Conservation (phyloP, 2,797 vertebrate genomes). For the Nannoperca obscura region DNA sequence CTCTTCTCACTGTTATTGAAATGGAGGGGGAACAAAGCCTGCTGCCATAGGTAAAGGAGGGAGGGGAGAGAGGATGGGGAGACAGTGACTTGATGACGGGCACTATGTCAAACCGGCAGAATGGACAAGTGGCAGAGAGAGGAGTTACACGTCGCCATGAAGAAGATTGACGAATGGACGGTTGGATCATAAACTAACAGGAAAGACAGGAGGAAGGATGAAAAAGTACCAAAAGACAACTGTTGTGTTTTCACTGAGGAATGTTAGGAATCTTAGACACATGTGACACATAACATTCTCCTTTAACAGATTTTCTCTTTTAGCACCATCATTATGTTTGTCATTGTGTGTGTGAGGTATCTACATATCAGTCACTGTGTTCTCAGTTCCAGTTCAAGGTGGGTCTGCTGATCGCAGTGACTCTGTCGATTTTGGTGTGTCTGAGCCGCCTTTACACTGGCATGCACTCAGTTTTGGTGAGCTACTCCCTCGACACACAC, state of each 20-base stretch:
- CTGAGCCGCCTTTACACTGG: constrained; percentile 96
- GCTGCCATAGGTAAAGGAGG: constrained; percentile 63
- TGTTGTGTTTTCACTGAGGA: background rate
- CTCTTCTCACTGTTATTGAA: constrained; percentile 81
- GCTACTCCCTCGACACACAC: constrained; percentile 50
- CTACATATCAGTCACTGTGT: constrained; percentile 3
- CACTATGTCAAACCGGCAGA: constrained; percentile 41
- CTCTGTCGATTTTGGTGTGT: constrained; percentile 91
- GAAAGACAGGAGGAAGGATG: background rate
- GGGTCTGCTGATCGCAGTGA: constrained; percentile 87
- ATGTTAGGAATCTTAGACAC: constrained; percentile 20
- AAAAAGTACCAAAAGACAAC: background rate
- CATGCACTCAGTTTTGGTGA: constrained; percentile 98
- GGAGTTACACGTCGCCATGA: constrained; percentile 11
- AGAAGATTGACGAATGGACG: constrained; percentile 37
- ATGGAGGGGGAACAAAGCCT: constrained; percentile 65
- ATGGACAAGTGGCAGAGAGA: constrained; percentile 32
- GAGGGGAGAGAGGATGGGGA: constrained; percentile 49
- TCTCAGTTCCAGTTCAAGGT: constrained; percentile 90
- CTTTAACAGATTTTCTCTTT: constrained; percentile 14
- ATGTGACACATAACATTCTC: background rate
- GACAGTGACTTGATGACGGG: constrained; percentile 52
- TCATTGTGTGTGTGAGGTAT: background rate
- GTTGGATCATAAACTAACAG: constrained; percentile 22
- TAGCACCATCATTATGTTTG: background rate